Base-by-base conservation (phyloP, 2,888 invertebrate species). In the Venusia cambrica region DNA sequence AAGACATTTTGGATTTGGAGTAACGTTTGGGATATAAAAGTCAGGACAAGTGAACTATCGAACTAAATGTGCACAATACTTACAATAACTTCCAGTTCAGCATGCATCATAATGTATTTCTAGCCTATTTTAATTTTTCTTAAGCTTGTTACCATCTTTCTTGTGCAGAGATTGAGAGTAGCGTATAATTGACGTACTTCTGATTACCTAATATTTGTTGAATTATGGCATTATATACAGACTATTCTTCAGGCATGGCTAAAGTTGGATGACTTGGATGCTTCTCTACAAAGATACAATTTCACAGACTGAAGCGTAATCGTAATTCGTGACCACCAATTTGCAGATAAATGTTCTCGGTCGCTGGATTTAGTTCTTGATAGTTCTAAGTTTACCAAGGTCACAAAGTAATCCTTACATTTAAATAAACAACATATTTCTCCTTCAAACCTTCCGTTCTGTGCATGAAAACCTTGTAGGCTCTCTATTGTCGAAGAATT, bases 311-410 rank as follows among this genome's bases (percentile, higher is more conserved):
- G 39, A 48, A 46, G 32, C 64, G 69, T 71, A 77, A 74, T 75
- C 72, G 73, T 73, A 74, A 74, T 69, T 75, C 72, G 73, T 73
- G 75, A 74, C 69, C 66, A 66, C 52, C 62, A 71, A 74, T 73
- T 75, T 52, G 59, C 58, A 55, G 51, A 76, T 75, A 74, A 72
- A 72, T 73, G 63, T 68, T 67, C 56, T 65, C 54, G 57, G 62
- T 72, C 63, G 64, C 60, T 62, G 61, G 65, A 78, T 74, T 51
- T 77, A 40, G 40, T 40, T n/a, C n/a, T n/a, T 40, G 62, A 65
- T 77, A 75, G 72, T 35, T 28, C 64, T 66, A 69, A 57, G 69
- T 73, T 74, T 74, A 74, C 74, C 62, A 76, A 76, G 73, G n/a
- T n/a, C n/a, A n/a, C n/a, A n/a, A 54, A 53, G 58, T 57, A 54